Percentiles rank a stretch among this genome's conserved stretches.
Conservation (phyloP, 2,797 vertebrate species). For the Knipowitschia caucasica region DNA sequence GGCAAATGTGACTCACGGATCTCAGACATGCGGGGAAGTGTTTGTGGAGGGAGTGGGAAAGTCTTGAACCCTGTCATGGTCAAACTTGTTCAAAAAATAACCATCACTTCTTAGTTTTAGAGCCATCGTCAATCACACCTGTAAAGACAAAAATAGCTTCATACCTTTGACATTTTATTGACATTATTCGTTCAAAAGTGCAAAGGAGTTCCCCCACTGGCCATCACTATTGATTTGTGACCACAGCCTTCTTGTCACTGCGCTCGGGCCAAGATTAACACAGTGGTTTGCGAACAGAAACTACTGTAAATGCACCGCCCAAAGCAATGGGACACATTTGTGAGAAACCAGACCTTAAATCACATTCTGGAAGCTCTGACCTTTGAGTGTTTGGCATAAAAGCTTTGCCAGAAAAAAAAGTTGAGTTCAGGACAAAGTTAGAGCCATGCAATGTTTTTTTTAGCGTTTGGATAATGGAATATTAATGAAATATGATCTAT, state of each 20-base stretch:
- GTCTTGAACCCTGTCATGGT: conserved; percentile 25
- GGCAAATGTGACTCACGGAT: conserved; percentile 34
- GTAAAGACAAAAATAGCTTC: conserved; percentile 29
- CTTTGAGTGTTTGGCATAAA: neutral
- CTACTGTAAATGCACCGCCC: conserved; percentile 19
- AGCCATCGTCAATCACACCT: conserved; percentile 31
- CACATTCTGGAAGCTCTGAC: neutral
- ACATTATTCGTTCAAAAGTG: conserved; percentile 29
- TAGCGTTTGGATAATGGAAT: too few species aligned
- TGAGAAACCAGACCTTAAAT: conserved; percentile 26
- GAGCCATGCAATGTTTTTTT: too few species aligned
- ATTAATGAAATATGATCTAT: too few species aligned
- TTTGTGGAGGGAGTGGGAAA: conserved; percentile 17
- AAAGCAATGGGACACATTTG: conserved; percentile 11
- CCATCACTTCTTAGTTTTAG: conserved; percentile 9
- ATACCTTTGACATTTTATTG: conserved; percentile 35
- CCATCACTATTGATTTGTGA: conserved; percentile 46
- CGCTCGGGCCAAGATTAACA: conserved; percentile 34
- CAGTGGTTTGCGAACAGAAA: conserved; percentile 27
- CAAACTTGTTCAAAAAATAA: conserved; percentile 2
- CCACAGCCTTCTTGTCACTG: conserved; percentile 13
- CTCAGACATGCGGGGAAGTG: conserved; percentile 25
- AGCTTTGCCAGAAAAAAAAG: neutral
- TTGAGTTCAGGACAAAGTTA: too few species aligned
- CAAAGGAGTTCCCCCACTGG: conserved; percentile 22